Evolutionary conservation across 2,888 invertebrate species (phyloP).

Genomic region (Tetragonisca angustula): DNA sequence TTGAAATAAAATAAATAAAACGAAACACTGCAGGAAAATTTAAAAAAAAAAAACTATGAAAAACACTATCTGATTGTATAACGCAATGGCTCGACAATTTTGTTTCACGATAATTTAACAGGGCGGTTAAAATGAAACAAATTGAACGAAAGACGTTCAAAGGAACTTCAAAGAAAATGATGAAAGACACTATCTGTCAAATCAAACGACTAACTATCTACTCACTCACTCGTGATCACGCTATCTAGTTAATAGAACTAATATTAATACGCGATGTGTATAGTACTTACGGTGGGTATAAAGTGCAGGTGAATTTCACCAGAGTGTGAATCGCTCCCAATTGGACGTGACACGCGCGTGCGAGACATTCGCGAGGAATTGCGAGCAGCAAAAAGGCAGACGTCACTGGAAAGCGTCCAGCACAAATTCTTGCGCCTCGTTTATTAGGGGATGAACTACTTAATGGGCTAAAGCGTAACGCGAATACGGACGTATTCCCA

Average conservation of each 20-base stretch:
- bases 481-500: slow-evolving; percentile 8
- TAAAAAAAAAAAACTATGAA: no score
- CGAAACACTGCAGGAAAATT: no score
- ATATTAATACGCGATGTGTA: no score
- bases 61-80: no score
- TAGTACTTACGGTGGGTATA: background rate
- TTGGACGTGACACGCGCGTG: slow-evolving; percentile 1
- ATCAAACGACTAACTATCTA: background rate
- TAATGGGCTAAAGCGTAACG: slow-evolving; percentile 3
- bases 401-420: slow-evolving; percentile 26
- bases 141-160: no score
- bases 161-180: no score
- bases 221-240: background rate
- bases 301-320: background rate
- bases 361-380: slow-evolving; percentile 8
- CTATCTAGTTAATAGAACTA: background rate
- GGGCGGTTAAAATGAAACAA: no score
- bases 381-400: background rate
- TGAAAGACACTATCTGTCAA: no score
- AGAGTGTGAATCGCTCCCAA: slow-evolving; percentile 1
- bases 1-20: no score
- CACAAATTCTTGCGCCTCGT: slow-evolving; percentile 17
- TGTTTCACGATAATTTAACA: no score
- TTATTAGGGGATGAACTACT: slow-evolving; percentile 7
- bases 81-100: no score